Percentiles rank a stretch among this genome's conserved stretches.
Evolutionary conservation across 2,113 vertebrate genomes (phyloP).

Genomic region (Mormyrus iriodes): DNA sequence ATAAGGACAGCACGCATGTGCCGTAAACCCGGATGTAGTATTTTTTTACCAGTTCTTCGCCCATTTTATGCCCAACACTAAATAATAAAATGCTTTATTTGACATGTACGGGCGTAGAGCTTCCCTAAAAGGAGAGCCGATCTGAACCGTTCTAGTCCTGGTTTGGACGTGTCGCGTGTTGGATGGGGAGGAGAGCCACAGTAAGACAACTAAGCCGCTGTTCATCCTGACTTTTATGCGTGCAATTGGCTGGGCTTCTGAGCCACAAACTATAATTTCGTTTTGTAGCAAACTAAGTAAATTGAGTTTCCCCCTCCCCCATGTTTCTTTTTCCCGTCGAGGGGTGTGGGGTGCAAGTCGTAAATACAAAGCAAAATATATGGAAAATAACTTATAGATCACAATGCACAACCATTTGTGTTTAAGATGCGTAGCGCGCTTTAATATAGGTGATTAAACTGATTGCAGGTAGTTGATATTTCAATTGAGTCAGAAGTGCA

Average conservation of each 20-base stretch:
- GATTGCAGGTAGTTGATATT: background rate
- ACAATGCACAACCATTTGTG: background rate
- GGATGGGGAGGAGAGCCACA: background rate
- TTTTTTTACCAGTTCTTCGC: constrained; percentile 26
- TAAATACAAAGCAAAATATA: background rate
- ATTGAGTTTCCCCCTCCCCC: background rate
- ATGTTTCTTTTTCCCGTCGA: background rate
- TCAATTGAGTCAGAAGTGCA: background rate
- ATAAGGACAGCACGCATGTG: constrained; percentile 80
- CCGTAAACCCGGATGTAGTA: constrained; percentile 77
- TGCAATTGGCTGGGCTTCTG: background rate
- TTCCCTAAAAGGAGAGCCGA: background rate
- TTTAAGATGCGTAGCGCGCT: background rate
- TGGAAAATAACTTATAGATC: background rate
- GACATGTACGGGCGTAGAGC: background rate
- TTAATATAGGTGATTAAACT: background rate
- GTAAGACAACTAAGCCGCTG: background rate
- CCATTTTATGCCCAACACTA: constrained; percentile 20
- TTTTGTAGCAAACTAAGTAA: background rate
- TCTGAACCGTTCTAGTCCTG: constrained; percentile 39
- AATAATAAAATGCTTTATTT: constrained; percentile 16
- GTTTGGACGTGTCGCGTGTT: constrained; percentile 16
- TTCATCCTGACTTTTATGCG: background rate
- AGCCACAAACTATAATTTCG: background rate
- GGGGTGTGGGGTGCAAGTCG: background rate